phyloP scores from a whole-genome alignment of 2,113 vertebrate species.

The Syrrhaptes paradoxus region DNA sequence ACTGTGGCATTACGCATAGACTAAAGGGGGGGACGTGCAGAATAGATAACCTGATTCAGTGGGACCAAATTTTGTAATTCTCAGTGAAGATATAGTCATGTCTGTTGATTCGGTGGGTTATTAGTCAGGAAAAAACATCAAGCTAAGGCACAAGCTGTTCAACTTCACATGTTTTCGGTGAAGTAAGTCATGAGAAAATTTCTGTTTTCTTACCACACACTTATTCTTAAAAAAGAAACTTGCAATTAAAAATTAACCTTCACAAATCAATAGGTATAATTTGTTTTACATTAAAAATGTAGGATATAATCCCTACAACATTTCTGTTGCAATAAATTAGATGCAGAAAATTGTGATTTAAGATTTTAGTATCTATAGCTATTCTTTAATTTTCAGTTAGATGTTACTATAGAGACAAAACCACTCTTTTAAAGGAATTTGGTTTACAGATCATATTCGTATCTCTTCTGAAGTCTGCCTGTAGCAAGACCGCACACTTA shows the following conservation, averaged over 20 bases:
- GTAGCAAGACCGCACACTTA: not conserved
- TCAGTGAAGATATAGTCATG: not conserved
- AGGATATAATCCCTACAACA: not conserved
- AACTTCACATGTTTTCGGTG: not conserved
- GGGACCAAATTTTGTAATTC: not conserved
- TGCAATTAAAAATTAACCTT: not conserved
- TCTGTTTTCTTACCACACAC: not conserved
- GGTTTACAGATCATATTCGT: not conserved
- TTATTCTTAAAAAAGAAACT: not conserved
- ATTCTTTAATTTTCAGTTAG: not conserved
- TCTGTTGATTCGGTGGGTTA: not conserved
- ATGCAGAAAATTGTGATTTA: not conserved
- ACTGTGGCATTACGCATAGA: not conserved
- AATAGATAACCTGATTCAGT: not conserved
- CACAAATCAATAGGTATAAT: not conserved
- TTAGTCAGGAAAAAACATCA: not conserved
- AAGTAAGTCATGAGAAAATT: constrained; percentile 7
- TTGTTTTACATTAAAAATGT: not conserved
- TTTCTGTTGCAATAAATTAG: not conserved
- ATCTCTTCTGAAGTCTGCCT: not conserved
- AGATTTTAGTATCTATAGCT: not conserved
- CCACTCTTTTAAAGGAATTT: not conserved
- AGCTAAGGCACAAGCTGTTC: not conserved
- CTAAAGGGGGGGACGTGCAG: constrained; percentile 22
- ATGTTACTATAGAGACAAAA: not conserved